A percentile compares a stretch with the other conserved stretches of the same genome.
Evolutionary conservation across 2,888 invertebrate genomes (phyloP).

Genomic region (Deilephila porcellus): DNA sequence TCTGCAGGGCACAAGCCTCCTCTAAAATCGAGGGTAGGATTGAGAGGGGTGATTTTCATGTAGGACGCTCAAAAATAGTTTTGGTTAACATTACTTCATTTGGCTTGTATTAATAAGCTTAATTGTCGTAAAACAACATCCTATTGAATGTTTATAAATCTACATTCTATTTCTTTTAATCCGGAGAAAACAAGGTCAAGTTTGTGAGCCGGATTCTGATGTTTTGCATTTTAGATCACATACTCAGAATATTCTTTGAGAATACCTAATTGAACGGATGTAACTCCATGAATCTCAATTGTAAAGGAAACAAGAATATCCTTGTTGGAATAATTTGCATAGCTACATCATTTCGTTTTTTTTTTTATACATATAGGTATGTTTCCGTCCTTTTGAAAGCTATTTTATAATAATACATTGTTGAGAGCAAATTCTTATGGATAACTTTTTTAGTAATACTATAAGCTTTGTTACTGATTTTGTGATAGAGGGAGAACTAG

Average conservation of each 20-base stretch:
- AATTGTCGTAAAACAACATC: neutral
- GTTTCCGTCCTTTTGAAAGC: too few relatives aligned
- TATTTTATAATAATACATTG: too few relatives aligned
- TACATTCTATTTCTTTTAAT: slow-evolving; percentile 11
- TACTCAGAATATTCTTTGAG: slow-evolving; percentile 10
- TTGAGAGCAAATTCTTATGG: too few relatives aligned
- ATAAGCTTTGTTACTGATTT: too few relatives aligned
- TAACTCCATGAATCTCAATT: neutral
- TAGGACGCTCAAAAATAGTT: too few relatives aligned
- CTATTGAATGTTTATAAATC: neutral
- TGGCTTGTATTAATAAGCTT: neutral
- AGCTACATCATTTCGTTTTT: neutral
- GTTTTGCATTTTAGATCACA: neutral
- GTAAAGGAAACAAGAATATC: neutral
- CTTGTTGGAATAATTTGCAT: neutral
- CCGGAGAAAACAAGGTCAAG: slow-evolving; percentile 30
- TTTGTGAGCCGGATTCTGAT: slow-evolving; percentile 2
- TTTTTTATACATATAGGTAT: too few relatives aligned
- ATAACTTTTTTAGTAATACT: too few relatives aligned
- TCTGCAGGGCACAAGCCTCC: too few relatives aligned
- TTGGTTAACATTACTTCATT: too few relatives aligned
- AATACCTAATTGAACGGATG: slow-evolving; percentile 1
- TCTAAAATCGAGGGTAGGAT: too few relatives aligned
- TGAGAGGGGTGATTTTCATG: too few relatives aligned
- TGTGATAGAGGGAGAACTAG: too few relatives aligned